These are phyloP conservation scores for Arctopsyche grandis DNA, from an alignment of 1,140 invertebrate species.

Conservation along the genomic window DNA sequence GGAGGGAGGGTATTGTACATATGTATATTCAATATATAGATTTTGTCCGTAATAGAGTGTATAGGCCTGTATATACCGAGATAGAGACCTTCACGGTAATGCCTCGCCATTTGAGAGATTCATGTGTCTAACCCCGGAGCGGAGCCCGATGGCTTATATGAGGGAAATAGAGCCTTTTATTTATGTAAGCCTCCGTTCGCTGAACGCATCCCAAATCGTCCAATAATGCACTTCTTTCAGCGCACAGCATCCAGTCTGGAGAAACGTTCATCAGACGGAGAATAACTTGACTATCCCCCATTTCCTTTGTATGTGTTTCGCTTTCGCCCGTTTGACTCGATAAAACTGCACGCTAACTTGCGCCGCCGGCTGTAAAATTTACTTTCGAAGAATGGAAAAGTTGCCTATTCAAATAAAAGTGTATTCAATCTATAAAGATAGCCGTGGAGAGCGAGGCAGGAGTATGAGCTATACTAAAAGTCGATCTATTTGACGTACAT, in stretches of 20 bases:
- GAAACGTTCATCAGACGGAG: too few relatives aligned
- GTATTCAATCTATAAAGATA: too few relatives aligned
- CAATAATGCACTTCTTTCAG: conserved; percentile 54
- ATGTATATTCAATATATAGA: background rate
- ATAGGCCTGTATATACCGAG: conserved; percentile 2
- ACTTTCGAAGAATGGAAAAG: too few relatives aligned
- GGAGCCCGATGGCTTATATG: conserved; percentile 48
- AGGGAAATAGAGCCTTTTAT: conserved; percentile 51
- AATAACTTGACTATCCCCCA: too few relatives aligned
- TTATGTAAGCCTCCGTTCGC: conserved; percentile 43
- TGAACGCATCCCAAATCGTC: conserved; percentile 49
- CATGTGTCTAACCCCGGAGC: conserved; percentile 44
- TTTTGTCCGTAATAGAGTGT: conserved; percentile 26
- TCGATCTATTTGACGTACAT: too few relatives aligned
- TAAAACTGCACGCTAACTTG: too few relatives aligned
- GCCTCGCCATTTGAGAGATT: conserved; percentile 45
- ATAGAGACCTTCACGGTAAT: conserved; percentile 34
- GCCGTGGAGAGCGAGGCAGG: too few relatives aligned
- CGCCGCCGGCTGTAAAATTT: too few relatives aligned
- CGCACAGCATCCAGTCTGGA: background rate
- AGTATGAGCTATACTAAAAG: too few relatives aligned
- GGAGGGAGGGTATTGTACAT: background rate
- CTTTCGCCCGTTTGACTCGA: too few relatives aligned
- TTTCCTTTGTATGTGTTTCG: too few relatives aligned
- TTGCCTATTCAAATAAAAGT: too few relatives aligned